Evolutionary conservation across 2,797 vertebrate genomes (phyloP), one percentile per base, ranked within the genome.

Genomic region (Notolepis coatsorum): DNA sequence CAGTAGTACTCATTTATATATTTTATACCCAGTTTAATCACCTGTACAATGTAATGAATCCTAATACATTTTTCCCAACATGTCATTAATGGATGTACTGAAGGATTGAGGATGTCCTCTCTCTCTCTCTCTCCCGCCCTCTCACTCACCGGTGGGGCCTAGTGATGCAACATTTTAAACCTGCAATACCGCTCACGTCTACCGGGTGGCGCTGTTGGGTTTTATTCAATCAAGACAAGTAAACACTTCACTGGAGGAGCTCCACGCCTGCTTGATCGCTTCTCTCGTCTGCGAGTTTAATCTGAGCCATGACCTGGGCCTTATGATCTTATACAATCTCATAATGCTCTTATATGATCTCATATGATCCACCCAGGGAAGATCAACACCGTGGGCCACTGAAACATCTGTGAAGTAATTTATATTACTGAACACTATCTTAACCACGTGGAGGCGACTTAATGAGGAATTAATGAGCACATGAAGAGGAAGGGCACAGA

Each of bases 161-260:
- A 1, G 4, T 12, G 2, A 12, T 37, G 49, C n/a, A n/a, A n/a
- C n/a, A n/a, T n/a, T n/a, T n/a, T n/a, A 39, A 57, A 54, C 5
- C 17, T 76, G 78, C 68, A 83, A 7, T 82, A 55, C 82, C 38
- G 5, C 24, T 53, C 31, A 58, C 38, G 2, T 58, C 68, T 63
- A 13, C 79, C 73, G 60, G 82, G 75, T 77, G 85, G 68, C 89
- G 66, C 71, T 73, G 51, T 46, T 72, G 76, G 2, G 70, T 54
- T n/a, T 61, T 47, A 3, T 39, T 66, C 15, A 61, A 54, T 37
- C 21, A 39, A n/a, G 10, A 37, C 33, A 59, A 56, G 47, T n/a
- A 53, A 66, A 66, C 12, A 18, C 31, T 58, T 55, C 18, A 23
- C 48, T 49, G 12, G n/a, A n/a, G n/a, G 45, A 27, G 21, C 13